Base-by-base conservation (phyloP, 1,140 invertebrate species). In the Psix sp. region DNA sequence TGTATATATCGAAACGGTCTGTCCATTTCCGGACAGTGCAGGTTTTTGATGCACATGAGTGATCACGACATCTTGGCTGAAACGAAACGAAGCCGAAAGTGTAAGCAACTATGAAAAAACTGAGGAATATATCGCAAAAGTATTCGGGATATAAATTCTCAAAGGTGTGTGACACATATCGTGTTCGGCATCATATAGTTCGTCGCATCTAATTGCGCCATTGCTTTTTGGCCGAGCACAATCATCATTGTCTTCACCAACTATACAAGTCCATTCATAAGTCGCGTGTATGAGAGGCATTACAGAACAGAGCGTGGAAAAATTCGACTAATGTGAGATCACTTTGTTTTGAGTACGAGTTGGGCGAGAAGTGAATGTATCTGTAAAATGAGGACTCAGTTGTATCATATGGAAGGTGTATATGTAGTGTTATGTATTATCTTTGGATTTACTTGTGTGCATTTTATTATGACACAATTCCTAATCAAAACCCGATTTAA, bases 1-100 rank as follows among this genome's bases (percentile, higher is more conserved):
- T 56, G 35, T 63, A 74, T n/a, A n/a, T n/a, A 70, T 77, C 42
- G 65, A 75, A 65, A 72, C 60, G 65, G 56, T 74, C 66, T 24
- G 21, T 24, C 21, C 21, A 77, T 80, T 83, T 82, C 78, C 75
- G 72, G 80, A 60, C n/a, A n/a, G n/a, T n/a, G n/a, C 67, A 51
- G 74, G 49, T 72, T 77, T 57, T 68, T 78, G 77, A 81, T 81
- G 78, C 82, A 79, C 79, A 80, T 68, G 73, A 76, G 72, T 59
- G 72, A 78, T 5, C 60, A 68, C 62, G 42, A 13, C 42, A 46
- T 49, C 57, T 54, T 33, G 17, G 59, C 10, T 11, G 38, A 59
- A 51, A 48, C 15, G n/a, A 52, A 52, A 21, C 31, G 26, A 26
- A 38, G 15, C 3, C 21, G 10, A 45, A 43, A 43, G 18, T 2